phyloP scores from a whole-genome alignment of 2,888 invertebrate genomes.

The Aethes cnicana region DNA sequence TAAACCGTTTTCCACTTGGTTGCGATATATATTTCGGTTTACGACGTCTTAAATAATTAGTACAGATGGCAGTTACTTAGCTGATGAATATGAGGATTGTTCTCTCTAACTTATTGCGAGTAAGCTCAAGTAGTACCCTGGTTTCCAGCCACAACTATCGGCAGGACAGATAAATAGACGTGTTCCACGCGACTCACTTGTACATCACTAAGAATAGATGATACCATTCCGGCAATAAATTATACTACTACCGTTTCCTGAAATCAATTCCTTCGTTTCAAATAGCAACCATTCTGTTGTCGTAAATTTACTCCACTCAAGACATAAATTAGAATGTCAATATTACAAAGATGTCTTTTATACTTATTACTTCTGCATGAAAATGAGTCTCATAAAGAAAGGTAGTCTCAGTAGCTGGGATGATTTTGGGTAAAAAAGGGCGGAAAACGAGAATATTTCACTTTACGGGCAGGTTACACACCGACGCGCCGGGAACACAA shows the following conservation, averaged over 20 bases:
- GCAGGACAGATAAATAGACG: background rate
- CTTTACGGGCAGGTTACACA: constrained; percentile 28
- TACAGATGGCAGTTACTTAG: constrained; percentile 45
- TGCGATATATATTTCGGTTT: constrained; percentile 29
- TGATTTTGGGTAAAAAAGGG: constrained; percentile 54
- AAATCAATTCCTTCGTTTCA: constrained; percentile 34
- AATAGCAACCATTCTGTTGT: constrained; percentile 10
- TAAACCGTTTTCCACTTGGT: constrained; percentile 27
- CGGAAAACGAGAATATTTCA: constrained; percentile 44
- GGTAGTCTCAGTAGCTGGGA: constrained; percentile 49
- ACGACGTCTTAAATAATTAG: constrained; percentile 45
- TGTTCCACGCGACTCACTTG: background rate
- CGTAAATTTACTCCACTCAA: constrained; percentile 8
- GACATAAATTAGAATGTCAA: constrained; percentile 7
- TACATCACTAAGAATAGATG: constrained; percentile 49
- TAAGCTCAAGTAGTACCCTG: constrained; percentile 6
- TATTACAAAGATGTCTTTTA: constrained; percentile 15
- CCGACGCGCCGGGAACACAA: constrained; percentile 3
- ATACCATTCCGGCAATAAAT: constrained; percentile 57
- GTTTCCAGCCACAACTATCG: constrained; percentile 6
- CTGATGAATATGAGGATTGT: constrained; percentile 65
- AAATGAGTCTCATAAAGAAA: constrained; percentile 32
- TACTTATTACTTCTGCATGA: constrained; percentile 19
- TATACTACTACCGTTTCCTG: constrained; percentile 41
- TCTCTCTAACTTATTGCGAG: constrained; percentile 38